A percentile compares a stretch with the other conserved stretches of the same genome.
Evolutionary conservation across 2,888 invertebrate species (phyloP).

Genomic region (Abrostola triplasia): DNA sequence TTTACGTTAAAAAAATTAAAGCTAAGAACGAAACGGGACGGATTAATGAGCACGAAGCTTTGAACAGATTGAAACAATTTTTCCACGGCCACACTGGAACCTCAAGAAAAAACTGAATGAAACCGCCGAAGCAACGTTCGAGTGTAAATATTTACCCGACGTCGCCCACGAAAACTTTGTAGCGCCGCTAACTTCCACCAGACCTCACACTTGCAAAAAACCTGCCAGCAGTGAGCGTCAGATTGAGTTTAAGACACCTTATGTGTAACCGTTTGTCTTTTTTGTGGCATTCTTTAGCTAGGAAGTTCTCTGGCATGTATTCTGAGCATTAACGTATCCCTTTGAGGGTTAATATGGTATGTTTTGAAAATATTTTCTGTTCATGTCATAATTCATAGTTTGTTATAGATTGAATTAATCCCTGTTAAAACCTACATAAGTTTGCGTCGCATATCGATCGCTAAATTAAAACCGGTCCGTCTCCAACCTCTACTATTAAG

Average conservation of each 20-base stretch:
- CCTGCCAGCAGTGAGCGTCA: slow-evolving; percentile 37
- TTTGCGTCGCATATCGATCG: slow-evolving; percentile 43
- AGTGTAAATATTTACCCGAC: slow-evolving; percentile 82
- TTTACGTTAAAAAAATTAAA: slow-evolving; percentile 55
- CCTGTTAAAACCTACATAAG: neutral
- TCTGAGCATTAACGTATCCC: too few species aligned
- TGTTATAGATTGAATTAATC: too few species aligned
- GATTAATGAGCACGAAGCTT: slow-evolving; percentile 67
- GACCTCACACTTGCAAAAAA: slow-evolving; percentile 76
- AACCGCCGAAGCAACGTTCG: slow-evolving; percentile 74
- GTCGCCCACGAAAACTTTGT: slow-evolving; percentile 79
- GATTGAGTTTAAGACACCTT: slow-evolving; percentile 8
- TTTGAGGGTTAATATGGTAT: too few species aligned
- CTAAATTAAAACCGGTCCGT: slow-evolving; percentile 59
- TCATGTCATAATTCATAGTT: too few species aligned
- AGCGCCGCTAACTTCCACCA: slow-evolving; percentile 75
- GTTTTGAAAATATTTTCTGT: too few species aligned
- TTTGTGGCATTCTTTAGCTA: too few species aligned
- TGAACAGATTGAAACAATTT: slow-evolving; percentile 71
- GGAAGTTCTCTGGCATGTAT: too few species aligned
- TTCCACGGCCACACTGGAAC: slow-evolving; percentile 72
- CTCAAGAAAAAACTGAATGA: slow-evolving; percentile 73
- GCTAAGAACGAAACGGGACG: slow-evolving; percentile 59
- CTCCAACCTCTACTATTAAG: slow-evolving; percentile 32
- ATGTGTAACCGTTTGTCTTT: neutral